These are phyloP conservation scores for Stegana nigrithorax DNA, from an alignment of 2,888 invertebrate species.

Conservation along the genomic window DNA sequence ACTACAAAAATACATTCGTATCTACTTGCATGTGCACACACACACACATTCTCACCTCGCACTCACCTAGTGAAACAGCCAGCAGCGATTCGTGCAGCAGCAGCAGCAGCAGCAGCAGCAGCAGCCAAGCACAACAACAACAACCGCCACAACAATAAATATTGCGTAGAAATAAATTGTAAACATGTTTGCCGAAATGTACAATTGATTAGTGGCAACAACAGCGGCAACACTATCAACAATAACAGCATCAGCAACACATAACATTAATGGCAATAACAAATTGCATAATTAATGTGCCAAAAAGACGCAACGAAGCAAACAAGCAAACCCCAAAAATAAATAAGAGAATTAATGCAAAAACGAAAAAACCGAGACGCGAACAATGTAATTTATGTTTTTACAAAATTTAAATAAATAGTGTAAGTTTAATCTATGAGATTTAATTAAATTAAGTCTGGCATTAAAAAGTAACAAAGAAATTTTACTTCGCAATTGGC, in stretches of 20 bases:
- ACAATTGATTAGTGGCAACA: neutral
- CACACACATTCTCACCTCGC: too few relatives aligned
- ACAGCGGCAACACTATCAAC: neutral
- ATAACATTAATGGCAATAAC: constrained; percentile 26
- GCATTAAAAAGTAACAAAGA: too few relatives aligned
- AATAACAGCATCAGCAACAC: neutral
- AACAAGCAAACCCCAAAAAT: neutral
- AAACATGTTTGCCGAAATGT: constrained; percentile 12
- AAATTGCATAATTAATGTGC: constrained; percentile 27
- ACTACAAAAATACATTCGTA: too few relatives aligned
- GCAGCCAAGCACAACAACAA: constrained; percentile 11
- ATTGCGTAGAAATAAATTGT: constrained; percentile 44
- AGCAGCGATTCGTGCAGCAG: constrained; percentile 9
- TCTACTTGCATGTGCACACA: neutral
- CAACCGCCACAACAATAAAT: constrained; percentile 28
- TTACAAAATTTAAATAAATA: too few relatives aligned
- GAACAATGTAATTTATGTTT: too few relatives aligned
- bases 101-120: constrained; percentile 41
- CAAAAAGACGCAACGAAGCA: too few relatives aligned
- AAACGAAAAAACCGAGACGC: too few relatives aligned
- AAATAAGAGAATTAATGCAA: too few relatives aligned
- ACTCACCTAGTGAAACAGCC: constrained; percentile 2
- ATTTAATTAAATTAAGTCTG: too few relatives aligned
- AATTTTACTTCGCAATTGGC: too few relatives aligned
- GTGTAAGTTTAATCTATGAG: too few relatives aligned